Percentiles rank a stretch among this genome's conserved stretches.
Conservation (phyloP, 2,888 invertebrate genomes). For the Dichetophora obliterata region DNA sequence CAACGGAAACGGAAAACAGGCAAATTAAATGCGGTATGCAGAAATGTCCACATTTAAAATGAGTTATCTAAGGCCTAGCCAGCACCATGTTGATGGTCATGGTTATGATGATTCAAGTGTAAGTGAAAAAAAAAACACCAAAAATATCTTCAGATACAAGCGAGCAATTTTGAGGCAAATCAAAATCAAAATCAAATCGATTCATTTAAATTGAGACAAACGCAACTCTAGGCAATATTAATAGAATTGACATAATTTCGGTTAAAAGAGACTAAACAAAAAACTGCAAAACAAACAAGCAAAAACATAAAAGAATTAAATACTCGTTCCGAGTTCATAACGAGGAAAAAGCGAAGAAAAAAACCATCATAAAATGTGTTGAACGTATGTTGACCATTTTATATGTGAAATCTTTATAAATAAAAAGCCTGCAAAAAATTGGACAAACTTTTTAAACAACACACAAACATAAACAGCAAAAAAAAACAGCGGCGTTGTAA, state of each 20-base stretch:
- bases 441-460: not conserved
- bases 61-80: too few relatives aligned
- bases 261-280: slow-evolving; percentile 16
- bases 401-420: slow-evolving; percentile 21
- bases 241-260: slow-evolving; percentile 37
- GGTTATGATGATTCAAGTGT: too few relatives aligned
- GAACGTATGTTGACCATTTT: slow-evolving; percentile 34
- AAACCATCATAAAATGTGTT: slow-evolving; percentile 29
- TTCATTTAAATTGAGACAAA: slow-evolving; percentile 2
- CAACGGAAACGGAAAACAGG: too few relatives aligned
- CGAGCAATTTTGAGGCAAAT: too few relatives aligned
- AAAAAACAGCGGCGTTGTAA: slow-evolving; percentile 7
- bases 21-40: too few relatives aligned
- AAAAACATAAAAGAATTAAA: not conserved
- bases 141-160: too few relatives aligned
- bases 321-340: not conserved
- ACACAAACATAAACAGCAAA: not conserved
- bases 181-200: not conserved
- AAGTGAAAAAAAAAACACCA: too few relatives aligned
- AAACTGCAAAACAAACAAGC: not conserved
- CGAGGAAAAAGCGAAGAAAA: not conserved
- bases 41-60: too few relatives aligned
- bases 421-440: slow-evolving; percentile 10
- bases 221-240: slow-evolving; percentile 16
- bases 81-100: too few relatives aligned